These are phyloP conservation scores for Alligator mississippiensis DNA, from an alignment of 2,113 vertebrate species.

Conservation along the genomic window DNA sequence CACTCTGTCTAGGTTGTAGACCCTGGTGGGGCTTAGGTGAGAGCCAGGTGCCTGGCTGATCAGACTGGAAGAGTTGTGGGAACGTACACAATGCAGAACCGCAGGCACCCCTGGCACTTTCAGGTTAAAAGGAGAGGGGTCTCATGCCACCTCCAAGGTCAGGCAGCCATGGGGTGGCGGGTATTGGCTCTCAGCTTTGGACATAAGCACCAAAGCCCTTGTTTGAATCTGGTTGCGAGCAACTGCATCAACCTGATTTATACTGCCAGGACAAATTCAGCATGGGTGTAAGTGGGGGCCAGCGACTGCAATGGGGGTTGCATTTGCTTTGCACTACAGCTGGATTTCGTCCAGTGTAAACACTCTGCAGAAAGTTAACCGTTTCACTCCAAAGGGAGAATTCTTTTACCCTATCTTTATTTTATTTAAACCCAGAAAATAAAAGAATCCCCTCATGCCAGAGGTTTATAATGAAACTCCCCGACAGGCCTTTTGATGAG, in stretches of 20 bases:
- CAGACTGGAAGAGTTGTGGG: too few species aligned
- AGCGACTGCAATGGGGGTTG: not conserved
- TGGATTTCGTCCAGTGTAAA: not conserved
- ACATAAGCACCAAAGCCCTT: too few species aligned
- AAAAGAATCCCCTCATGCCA: accelerated
- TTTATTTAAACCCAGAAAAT: not conserved
- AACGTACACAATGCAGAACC: too few species aligned
- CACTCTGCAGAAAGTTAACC: not conserved
- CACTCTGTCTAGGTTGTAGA: too few species aligned
- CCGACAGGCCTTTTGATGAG: not conserved
- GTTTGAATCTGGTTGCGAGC: too few species aligned
- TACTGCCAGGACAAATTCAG: not conserved
- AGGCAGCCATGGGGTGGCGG: too few species aligned
- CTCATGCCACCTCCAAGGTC: too few species aligned
- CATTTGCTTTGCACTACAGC: not conserved
- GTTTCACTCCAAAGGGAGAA: not conserved
- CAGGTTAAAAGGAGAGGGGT: too few species aligned
- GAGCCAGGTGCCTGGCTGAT: too few species aligned
- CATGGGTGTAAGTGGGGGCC: not conserved
- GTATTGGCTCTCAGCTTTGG: too few species aligned
- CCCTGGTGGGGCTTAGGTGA: too few species aligned
- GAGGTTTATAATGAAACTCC: not conserved
- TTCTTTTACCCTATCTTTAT: not conserved
- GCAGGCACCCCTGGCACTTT: too few species aligned
- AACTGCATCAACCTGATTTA: not conserved